Conservation (phyloP, 2,797 vertebrate genomes). For the Thalassophryne amazonica region DNA sequence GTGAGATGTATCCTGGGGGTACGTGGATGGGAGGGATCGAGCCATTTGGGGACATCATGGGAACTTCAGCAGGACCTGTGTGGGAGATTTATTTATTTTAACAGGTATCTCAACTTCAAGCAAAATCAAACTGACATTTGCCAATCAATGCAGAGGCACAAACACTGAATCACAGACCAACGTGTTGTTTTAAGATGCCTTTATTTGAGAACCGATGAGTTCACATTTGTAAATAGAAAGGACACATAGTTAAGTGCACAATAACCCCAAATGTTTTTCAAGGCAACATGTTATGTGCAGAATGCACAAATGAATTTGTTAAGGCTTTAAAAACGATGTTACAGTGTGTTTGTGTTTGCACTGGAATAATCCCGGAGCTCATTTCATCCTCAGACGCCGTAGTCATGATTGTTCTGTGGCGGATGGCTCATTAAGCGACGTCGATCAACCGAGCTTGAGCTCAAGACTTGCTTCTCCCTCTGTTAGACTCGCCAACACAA, state of each 20-base stretch:
- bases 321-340: too few species aligned
- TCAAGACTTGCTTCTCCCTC: too few species aligned
- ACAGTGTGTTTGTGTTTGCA: too few species aligned
- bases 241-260: too few species aligned
- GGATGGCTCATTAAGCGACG: neutral
- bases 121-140: slow-evolving; percentile 24
- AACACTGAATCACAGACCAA: slow-evolving; percentile 22
- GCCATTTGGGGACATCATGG: slow-evolving; percentile 98
- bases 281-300: too few species aligned
- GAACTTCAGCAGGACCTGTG: slow-evolving; percentile 94
- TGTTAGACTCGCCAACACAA: too few species aligned
- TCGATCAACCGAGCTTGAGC: neutral
- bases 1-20: slow-evolving; percentile 96
- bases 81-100: slow-evolving; percentile 27
- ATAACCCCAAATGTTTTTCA: too few species aligned
- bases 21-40: slow-evolving; percentile 98
- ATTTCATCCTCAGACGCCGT: neutral
- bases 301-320: too few species aligned
- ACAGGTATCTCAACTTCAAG: slow-evolving; percentile 1
- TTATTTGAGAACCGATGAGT: neutral
- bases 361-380: neutral
- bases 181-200: neutral
- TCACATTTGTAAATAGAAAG: neutral
- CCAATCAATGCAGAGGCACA: slow-evolving; percentile 26
- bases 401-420: neutral